Percentiles rank a stretch among this genome's conserved stretches.
Conservation (phyloP, 2,888 invertebrate genomes). For the Actias luna region DNA sequence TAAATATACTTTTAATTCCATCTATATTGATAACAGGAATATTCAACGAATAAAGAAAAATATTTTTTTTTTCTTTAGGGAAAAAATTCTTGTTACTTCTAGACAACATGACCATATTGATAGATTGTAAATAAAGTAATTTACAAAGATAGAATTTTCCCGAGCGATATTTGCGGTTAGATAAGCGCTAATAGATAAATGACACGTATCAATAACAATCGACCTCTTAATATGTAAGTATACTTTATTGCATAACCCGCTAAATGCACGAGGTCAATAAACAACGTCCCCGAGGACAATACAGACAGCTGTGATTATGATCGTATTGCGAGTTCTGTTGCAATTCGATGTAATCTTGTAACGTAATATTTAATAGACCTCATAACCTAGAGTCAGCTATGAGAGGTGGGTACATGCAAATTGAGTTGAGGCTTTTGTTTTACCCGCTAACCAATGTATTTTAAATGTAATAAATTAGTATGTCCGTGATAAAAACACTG, state of each 20-base stretch:
- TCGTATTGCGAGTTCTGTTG: slow-evolving; percentile 28
- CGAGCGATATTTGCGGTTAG: slow-evolving; percentile 18
- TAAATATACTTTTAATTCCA: too few relatives aligned
- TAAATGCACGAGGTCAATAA: slow-evolving; percentile 40
- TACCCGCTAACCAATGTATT: slow-evolving; percentile 4
- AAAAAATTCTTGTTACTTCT: too few relatives aligned
- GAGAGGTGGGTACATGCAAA: background rate
- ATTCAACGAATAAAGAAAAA: too few relatives aligned
- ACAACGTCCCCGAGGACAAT: slow-evolving; percentile 32
- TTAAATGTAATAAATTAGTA: slow-evolving; percentile 10
- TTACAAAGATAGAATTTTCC: slow-evolving; percentile 3
- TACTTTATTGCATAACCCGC: slow-evolving; percentile 37
- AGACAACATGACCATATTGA: too few relatives aligned
- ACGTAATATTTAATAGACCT: slow-evolving; percentile 20
- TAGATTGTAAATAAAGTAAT: background rate
- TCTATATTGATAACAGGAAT: too few relatives aligned
- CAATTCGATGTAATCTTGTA: slow-evolving; percentile 25
- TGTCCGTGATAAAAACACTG: background rate
- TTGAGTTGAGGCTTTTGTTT: background rate
- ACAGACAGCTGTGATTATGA: slow-evolving; percentile 29
- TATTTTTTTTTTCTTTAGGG: too few relatives aligned
- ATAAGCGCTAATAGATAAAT: slow-evolving; percentile 35
- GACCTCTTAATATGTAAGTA: slow-evolving; percentile 19
- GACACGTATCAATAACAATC: slow-evolving; percentile 25
- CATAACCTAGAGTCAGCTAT: background rate